These are phyloP conservation scores for Torymus aiolomorphi DNA, from an alignment of 2,888 invertebrate genomes.

Conservation along the genomic window DNA sequence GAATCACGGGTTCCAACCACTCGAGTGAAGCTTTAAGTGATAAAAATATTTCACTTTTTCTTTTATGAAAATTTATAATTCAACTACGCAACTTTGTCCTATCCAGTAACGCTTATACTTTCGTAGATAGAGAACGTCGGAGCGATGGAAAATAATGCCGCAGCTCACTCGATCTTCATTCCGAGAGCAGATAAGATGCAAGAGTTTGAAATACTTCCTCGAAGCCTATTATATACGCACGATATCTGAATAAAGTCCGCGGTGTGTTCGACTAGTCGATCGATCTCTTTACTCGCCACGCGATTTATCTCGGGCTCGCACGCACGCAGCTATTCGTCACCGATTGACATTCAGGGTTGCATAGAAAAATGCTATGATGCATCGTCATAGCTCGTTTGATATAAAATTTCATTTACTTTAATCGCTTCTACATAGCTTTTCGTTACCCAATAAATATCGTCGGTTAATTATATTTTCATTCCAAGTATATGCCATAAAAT, in stretches of 20 bases:
- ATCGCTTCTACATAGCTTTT: too few relatives aligned
- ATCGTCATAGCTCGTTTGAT: background rate
- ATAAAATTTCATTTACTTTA: too few relatives aligned
- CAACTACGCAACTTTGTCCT: too few relatives aligned
- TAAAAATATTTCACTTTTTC: too few relatives aligned
- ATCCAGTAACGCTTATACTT: too few relatives aligned
- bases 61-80: too few relatives aligned
- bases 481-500: background rate
- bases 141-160: too few relatives aligned
- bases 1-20: too few relatives aligned
- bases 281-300: conserved; percentile 35
- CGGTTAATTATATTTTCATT: too few relatives aligned
- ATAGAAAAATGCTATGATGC: conserved; percentile 19
- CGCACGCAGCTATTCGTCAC: conserved; percentile 1
- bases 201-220: conserved; percentile 42
- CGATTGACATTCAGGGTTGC: background rate
- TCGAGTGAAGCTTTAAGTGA: too few relatives aligned
- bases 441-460: too few relatives aligned
- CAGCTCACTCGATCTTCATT: conserved; percentile 29
- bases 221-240: conserved; percentile 8
- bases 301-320: background rate
- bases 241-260: conserved; percentile 53
- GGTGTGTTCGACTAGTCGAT: conserved; percentile 26
- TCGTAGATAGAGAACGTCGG: too few relatives aligned
- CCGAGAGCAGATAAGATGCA: background rate